These are phyloP conservation scores for Bombyx mandarina DNA, from an alignment of 1,140 invertebrate genomes.

Conservation along the genomic window DNA sequence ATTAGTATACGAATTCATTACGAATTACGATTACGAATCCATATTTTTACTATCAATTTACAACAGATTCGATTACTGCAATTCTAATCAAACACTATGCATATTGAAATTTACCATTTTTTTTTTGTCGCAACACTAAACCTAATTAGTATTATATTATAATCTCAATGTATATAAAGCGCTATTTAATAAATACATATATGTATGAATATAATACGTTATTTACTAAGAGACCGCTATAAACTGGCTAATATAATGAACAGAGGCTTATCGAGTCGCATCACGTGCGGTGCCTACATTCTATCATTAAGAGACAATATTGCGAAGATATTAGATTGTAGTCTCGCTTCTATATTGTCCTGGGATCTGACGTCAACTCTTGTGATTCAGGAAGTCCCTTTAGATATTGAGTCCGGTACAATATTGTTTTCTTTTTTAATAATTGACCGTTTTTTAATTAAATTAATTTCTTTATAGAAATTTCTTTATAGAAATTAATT, in stretches of 20 bases:
- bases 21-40: no score
- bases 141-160: neutral
- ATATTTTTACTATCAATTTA: no score
- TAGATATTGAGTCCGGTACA: no score
- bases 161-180: neutral
- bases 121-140: no score
- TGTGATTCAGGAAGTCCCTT: neutral
- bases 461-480: no score
- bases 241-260: slow-evolving; percentile 3
- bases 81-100: no score
- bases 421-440: no score
- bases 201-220: neutral
- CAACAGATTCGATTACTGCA: no score
- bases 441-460: no score
- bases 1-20: no score
- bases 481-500: no score
- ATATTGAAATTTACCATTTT: no score
- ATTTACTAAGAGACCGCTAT: neutral
- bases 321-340: slow-evolving; percentile 10
- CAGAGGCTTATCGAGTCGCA: slow-evolving; percentile 8
- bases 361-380: neutral
- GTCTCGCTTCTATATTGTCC: slow-evolving; percentile 5
- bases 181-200: neutral
- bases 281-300: slow-evolving; percentile 12
- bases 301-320: slow-evolving; percentile 15